Conservation (phyloP, 2,113 vertebrate species). For the Hystrix cristata region DNA sequence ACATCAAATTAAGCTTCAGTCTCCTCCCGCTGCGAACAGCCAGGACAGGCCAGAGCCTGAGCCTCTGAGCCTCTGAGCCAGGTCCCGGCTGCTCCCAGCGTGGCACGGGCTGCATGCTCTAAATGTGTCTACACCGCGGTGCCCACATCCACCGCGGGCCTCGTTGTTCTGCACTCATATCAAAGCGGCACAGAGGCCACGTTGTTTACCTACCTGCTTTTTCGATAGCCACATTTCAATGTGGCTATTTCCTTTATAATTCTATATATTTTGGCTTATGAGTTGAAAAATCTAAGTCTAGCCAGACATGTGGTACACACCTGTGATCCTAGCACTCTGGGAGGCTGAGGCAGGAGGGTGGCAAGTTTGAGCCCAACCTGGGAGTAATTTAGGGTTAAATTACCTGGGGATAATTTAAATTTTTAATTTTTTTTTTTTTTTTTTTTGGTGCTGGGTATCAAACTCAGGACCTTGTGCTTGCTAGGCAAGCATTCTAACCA, state of each 20-base stretch:
- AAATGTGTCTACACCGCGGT: background rate
- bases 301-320: background rate
- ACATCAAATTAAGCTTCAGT: fast-evolving
- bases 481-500: too few species aligned
- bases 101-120: too few species aligned
- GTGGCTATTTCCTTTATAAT: background rate
- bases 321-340: background rate
- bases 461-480: too few species aligned
- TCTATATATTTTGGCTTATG: background rate
- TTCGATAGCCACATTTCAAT: fast-evolving
- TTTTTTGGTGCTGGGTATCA: too few species aligned
- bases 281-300: background rate
- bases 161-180: too few species aligned
- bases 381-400: background rate
- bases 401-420: too few species aligned
- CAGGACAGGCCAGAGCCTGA: too few species aligned
- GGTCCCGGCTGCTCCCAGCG: too few species aligned
- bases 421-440: too few species aligned
- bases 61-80: too few species aligned
- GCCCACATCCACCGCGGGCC: background rate
- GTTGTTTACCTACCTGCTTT: background rate
- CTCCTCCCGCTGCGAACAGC: background rate
- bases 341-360: background rate
- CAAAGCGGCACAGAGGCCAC: background rate
- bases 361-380: background rate